Evolutionary conservation across 92 coral and sea anemone species (phyloP).

Genomic region (Micromussa lordhowensis): DNA sequence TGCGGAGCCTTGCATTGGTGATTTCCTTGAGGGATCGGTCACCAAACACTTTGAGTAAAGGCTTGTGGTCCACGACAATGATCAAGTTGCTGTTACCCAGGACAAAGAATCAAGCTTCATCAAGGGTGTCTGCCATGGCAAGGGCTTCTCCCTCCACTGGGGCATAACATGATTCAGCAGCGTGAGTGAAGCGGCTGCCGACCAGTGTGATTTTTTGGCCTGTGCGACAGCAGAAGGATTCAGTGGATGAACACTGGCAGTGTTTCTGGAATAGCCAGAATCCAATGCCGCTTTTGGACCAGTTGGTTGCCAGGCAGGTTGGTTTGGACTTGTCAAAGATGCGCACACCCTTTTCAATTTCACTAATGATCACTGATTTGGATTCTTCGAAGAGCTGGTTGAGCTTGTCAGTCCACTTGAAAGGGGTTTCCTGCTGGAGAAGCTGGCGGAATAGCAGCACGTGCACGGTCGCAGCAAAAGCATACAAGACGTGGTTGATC

Average conservation of each 20-base stretch:
- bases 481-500: conserved; percentile 56
- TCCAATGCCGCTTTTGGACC: too few species aligned
- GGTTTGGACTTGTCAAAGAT: conserved; percentile 72
- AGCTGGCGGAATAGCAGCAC: conserved; percentile 47
- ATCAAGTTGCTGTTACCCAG: conserved; percentile 60
- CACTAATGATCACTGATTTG: too few species aligned
- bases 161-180: conserved; percentile 68
- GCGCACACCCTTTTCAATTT: conserved; percentile 36
- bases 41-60: conserved; percentile 65
- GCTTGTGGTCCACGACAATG: too few species aligned
- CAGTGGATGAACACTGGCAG: too few species aligned
- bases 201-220: conserved; percentile 68
- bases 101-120: conserved; percentile 57
- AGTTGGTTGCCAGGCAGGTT: conserved; percentile 69
- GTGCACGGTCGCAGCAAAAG: conserved; percentile 49
- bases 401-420: conserved; percentile 48
- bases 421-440: conserved; percentile 45
- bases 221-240: too few species aligned
- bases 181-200: conserved; percentile 74
- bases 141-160: conserved; percentile 71
- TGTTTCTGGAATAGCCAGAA: too few species aligned
- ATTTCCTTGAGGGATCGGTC: conserved; percentile 59
- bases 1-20: conserved; percentile 63
- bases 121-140: conserved; percentile 66
- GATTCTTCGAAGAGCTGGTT: conserved; percentile 62